Evolutionary conservation across 2,797 vertebrate species (phyloP).

Genomic region (Malacoraja senta): DNA sequence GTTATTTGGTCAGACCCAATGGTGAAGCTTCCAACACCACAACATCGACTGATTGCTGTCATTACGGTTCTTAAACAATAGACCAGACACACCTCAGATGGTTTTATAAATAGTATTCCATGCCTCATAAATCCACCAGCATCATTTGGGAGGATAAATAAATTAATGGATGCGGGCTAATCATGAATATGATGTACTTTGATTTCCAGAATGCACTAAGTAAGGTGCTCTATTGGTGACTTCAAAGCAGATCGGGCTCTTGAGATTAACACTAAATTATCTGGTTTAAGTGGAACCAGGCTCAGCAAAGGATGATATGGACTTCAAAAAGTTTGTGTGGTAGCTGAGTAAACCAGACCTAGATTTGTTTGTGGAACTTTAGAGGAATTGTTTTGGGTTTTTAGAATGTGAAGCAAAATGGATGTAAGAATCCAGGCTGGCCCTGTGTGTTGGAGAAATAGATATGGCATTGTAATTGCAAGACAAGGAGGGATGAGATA

Average conservation of each 20-base stretch:
- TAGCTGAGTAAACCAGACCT: neutral
- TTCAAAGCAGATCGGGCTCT: conserved; percentile 4
- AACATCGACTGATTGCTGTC: neutral
- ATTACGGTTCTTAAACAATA: neutral
- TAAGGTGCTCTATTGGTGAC: neutral
- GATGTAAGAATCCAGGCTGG: neutral
- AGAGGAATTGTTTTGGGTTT: neutral
- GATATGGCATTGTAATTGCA: neutral
- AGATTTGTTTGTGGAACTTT: neutral
- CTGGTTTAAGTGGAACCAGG: neutral
- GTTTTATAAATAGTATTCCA: neutral
- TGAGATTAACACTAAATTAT: neutral
- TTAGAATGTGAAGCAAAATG: neutral
- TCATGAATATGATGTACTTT: neutral
- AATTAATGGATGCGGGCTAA: neutral
- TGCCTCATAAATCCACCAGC: conserved; percentile 6
- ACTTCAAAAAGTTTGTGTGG: neutral
- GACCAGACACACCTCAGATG: neutral
- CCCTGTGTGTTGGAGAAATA: neutral
- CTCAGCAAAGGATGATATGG: neutral
- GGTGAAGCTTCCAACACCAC: neutral
- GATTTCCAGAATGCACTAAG: neutral
- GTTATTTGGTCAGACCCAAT: too few relatives aligned
- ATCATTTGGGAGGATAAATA: neutral
- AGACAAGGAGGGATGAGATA: neutral